Evolutionary conservation across 2,888 invertebrate genomes (phyloP).

Genomic region (Pammene aurita): DNA sequence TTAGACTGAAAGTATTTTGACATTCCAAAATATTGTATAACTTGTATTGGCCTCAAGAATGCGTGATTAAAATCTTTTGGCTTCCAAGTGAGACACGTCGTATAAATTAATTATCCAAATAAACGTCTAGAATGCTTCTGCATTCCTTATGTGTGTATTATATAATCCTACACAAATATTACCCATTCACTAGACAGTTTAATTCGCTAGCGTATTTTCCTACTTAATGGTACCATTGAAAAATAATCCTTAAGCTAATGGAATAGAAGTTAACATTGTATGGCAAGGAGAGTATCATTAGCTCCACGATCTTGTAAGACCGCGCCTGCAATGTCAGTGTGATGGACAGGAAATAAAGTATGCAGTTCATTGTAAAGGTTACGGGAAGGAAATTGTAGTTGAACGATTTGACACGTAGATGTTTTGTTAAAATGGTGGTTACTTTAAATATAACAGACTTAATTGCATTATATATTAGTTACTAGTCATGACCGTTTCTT

Average conservation of each 20-base stretch:
- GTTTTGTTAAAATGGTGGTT: neutral
- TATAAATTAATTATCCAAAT: neutral
- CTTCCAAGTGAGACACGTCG: too few relatives aligned
- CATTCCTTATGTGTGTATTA: neutral
- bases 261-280: neutral
- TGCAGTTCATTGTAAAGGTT: conserved; percentile 21
- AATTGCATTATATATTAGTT: too few relatives aligned
- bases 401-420: neutral
- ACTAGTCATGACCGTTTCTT: too few relatives aligned
- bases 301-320: conserved; percentile 27
- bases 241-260: conserved; percentile 4
- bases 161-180: conserved; percentile 9
- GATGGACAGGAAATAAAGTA: conserved; percentile 17
- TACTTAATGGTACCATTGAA: neutral
- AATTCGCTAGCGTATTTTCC: conserved; percentile 15
- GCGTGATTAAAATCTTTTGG: too few relatives aligned
- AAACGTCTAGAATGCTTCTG: neutral
- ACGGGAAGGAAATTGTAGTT: neutral
- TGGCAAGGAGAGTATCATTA: neutral
- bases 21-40: too few relatives aligned
- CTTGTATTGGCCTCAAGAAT: too few relatives aligned
- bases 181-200: conserved; percentile 3
- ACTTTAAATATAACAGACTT: neutral
- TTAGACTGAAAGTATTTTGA: too few relatives aligned
- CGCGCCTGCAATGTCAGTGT: conserved; percentile 27